Percentiles rank a stretch among this genome's conserved stretches.
Conservation (phyloP, 2,113 vertebrate genomes). For the Phycodurus eques region DNA sequence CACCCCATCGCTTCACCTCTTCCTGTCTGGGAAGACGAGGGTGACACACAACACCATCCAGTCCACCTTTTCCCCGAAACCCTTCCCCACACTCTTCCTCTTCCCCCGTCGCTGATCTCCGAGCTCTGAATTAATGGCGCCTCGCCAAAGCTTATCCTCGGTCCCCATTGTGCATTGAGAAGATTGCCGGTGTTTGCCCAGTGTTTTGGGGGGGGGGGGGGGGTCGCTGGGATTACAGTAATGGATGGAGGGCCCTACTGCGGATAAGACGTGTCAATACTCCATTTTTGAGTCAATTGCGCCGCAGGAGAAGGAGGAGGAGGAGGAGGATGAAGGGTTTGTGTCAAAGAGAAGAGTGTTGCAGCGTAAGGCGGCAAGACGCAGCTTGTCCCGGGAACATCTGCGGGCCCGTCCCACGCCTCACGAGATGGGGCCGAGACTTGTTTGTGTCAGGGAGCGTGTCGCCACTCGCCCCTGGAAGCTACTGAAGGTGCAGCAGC, state of each 20-base stretch:
- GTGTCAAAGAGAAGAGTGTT: slow-evolving; percentile 86
- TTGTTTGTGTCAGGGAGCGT: slow-evolving; percentile 91
- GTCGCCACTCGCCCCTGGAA: slow-evolving; percentile 81
- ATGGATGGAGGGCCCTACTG: slow-evolving; percentile 66
- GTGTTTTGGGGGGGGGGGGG: slow-evolving; percentile 52
- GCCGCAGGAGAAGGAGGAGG: slow-evolving; percentile 75
- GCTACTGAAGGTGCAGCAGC: slow-evolving; percentile 69
- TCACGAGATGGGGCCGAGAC: slow-evolving; percentile 88
- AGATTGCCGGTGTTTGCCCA: slow-evolving; percentile 58
- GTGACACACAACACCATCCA: slow-evolving; percentile 55
- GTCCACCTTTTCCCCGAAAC: slow-evolving; percentile 31
- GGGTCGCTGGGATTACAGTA: slow-evolving; percentile 70
- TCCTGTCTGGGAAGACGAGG: slow-evolving; percentile 61
- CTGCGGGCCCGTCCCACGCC: slow-evolving; percentile 90
- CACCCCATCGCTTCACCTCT: slow-evolving; percentile 69
- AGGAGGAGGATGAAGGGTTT: slow-evolving; percentile 75
- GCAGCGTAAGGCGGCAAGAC: slow-evolving; percentile 89
- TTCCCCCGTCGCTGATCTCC: slow-evolving; percentile 6
- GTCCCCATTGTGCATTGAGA: slow-evolving; percentile 39
- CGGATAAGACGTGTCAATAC: slow-evolving; percentile 75
- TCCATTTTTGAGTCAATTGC: slow-evolving; percentile 54
- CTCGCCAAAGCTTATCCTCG: slow-evolving; percentile 26
- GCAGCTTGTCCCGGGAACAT: slow-evolving; percentile 89
- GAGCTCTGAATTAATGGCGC: slow-evolving; percentile 42
- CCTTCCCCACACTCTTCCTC: slow-evolving; percentile 14